Base-by-base conservation (phyloP, 2,888 invertebrate species). In the Oxycera nigricornis region DNA sequence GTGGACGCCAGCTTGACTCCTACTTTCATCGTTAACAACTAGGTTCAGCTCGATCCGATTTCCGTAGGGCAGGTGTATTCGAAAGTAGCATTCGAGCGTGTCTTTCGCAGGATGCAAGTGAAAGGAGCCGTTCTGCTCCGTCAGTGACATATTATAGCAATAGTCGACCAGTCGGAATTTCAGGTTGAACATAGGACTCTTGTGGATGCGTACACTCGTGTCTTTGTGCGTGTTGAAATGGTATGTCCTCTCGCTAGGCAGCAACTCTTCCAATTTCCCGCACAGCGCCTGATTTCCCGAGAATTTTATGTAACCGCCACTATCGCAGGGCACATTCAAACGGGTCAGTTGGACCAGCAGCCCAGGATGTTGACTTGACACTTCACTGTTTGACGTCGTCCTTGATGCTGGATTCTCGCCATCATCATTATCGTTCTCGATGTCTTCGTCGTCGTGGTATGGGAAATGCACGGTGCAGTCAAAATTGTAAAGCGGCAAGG, bases 231-330 rank as follows among this genome's bases (percentile, higher is more conserved):
- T 87, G 30, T 88, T 87, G 73, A 89, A 89, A 82, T 91, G 91
- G 61, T 91, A 84, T 77, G 87, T 88, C 76, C 91, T 87, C 79
- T 90, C 89, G 14, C 84, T 84, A 4, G 84, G 81, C 0, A 89
- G 86, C 41, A 91, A 87, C 82, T 92, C 91, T 81, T 92, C 92
- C 2, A 92, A 85, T 81, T 92, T 92, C 1, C 92, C 92, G 82
- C 92, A 92, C 14, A 91, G 82, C 30, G 78, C 73, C 24, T 77
- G 87, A 57, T 88, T 86, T 50, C 87, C 84, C 57, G 79, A 79
- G 81, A 90, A 90, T 77, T 89, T 88, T 62, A 91, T 83, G 82
- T 87, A 90, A 50, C 88, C 88, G 52, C 90, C 90, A 41, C 83
- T 86, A 73, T 87, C 83, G 83, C 92, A 92, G 55, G 91, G 91